phyloP scores from a whole-genome alignment of 1,140 invertebrate species.

The Drosophila carrolli region DNA sequence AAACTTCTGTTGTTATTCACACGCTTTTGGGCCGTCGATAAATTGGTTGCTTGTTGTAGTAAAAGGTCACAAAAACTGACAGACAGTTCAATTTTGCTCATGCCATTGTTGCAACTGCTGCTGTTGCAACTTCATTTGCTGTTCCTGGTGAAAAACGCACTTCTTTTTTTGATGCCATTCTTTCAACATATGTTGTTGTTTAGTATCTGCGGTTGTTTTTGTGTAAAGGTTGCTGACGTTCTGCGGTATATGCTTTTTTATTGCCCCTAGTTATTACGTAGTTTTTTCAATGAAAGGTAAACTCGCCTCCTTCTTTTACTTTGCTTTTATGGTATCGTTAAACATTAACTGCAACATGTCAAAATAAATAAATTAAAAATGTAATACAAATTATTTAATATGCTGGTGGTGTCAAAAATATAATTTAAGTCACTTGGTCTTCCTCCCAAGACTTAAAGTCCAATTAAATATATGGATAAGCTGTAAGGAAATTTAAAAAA shows the following conservation, averaged over 20 bases:
- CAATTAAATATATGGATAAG: too few relatives aligned
- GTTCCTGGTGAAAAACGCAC: neutral
- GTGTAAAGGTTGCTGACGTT: neutral
- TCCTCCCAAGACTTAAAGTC: too few relatives aligned
- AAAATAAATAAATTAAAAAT: too few relatives aligned
- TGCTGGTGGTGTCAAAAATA: too few relatives aligned
- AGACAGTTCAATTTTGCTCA: constrained; percentile 76
- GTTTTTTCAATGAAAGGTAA: too few relatives aligned
- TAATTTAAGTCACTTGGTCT: too few relatives aligned
- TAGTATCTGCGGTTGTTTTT: neutral
- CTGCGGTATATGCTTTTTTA: neutral
- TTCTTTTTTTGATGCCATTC: constrained; percentile 4
- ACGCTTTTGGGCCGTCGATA: constrained; percentile 69
- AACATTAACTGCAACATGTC: too few relatives aligned
- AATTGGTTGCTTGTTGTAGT: constrained; percentile 41
- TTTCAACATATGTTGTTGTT: neutral
- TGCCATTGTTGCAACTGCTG: constrained; percentile 16
- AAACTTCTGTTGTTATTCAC: constrained; percentile 64
- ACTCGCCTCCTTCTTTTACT: too few relatives aligned
- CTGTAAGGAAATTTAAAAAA: too few relatives aligned
- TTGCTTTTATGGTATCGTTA: too few relatives aligned
- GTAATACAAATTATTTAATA: too few relatives aligned
- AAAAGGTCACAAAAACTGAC: constrained; percentile 30
- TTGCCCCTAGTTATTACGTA: too few relatives aligned
- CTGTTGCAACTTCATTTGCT: neutral